A percentile compares a stretch with the other conserved stretches of the same genome.
phyloP scores from a whole-genome alignment of 2,113 vertebrate genomes.

The Cynoglossus semilaevis region DNA sequence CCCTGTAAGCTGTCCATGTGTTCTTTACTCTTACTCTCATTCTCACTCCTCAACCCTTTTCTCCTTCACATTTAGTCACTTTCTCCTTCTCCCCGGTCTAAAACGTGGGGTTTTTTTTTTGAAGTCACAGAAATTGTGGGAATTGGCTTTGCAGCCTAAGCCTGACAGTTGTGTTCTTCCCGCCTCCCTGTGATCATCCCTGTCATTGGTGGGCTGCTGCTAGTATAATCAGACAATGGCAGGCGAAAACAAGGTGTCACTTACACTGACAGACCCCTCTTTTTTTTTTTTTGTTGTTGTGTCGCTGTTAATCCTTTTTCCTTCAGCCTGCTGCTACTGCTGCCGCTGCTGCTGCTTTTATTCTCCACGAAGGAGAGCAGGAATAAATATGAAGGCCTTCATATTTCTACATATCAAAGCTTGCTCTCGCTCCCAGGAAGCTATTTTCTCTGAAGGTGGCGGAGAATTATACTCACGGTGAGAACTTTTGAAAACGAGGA shows the following conservation, averaged over 20 bases:
- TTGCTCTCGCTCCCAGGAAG: conserved; percentile 48
- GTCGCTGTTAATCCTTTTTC: conserved; percentile 85
- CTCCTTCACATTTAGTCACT: conserved; percentile 47
- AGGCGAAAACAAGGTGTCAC: conserved; percentile 85
- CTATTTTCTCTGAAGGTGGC: conserved; percentile 69
- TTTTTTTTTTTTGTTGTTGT: no score
- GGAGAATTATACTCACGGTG: conserved; percentile 55
- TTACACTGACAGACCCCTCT: conserved; percentile 84
- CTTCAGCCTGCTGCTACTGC: conserved; percentile 61
- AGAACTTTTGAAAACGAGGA: conserved; percentile 69
- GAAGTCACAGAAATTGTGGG: conserved; percentile 85
- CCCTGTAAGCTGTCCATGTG: conserved; percentile 97
- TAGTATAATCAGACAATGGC: conserved; percentile 85
- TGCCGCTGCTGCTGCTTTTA: conserved; percentile 54
- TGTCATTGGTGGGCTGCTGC: conserved; percentile 83
- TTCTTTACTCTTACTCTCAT: conserved; percentile 54
- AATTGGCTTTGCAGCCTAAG: conserved; percentile 89
- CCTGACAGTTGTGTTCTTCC: conserved; percentile 92
- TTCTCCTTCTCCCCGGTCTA: conserved; percentile 54
- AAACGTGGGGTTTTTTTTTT: conserved; percentile 86
- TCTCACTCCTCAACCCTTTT: conserved; percentile 52
- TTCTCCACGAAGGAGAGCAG: conserved; percentile 43
- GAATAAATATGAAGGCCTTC: conserved; percentile 73
- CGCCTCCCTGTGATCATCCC: conserved; percentile 95
- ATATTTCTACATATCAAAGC: conserved; percentile 75